A percentile compares a stretch with the other conserved stretches of the same genome.
Evolutionary conservation across 2,113 vertebrate genomes (phyloP).

Genomic region (Cyprinodon brontotheroides): DNA sequence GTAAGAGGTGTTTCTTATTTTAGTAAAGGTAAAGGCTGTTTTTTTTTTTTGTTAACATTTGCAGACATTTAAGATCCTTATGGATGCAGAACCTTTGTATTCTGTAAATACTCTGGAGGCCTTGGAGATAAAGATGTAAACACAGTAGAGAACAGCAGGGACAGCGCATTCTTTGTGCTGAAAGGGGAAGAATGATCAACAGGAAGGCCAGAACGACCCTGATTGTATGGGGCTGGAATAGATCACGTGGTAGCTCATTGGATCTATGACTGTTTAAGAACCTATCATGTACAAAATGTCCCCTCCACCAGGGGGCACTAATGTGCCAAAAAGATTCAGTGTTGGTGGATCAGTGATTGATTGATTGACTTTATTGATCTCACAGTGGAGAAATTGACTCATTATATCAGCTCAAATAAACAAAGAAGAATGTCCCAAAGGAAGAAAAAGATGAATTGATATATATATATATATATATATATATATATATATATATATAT

Average conservation of each 20-base stretch:
- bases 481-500: too few species aligned
- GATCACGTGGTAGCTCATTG: neutral
- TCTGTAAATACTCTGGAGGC: neutral
- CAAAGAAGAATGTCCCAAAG: too few species aligned
- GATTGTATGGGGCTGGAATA: neutral
- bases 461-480: too few species aligned
- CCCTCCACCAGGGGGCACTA: neutral
- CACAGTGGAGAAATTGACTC: too few species aligned
- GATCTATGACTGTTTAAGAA: neutral
- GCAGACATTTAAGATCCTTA: neutral
- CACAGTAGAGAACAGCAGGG: too few species aligned
- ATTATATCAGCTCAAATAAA: too few species aligned
- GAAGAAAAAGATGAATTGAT: too few species aligned
- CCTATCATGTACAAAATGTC: neutral
- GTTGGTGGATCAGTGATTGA: neutral
- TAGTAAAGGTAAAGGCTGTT: neutral
- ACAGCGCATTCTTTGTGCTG: neutral
- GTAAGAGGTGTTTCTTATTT: too few species aligned
- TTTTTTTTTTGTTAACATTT: neutral
- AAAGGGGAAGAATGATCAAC: neutral
- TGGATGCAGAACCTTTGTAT: neutral
- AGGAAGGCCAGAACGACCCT: neutral
- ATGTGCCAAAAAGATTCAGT: neutral
- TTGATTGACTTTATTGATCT: too few species aligned
- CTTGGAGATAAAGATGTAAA: neutral